phyloP scores from a whole-genome alignment of 2,113 vertebrate species.

The Ciconia maguari region DNA sequence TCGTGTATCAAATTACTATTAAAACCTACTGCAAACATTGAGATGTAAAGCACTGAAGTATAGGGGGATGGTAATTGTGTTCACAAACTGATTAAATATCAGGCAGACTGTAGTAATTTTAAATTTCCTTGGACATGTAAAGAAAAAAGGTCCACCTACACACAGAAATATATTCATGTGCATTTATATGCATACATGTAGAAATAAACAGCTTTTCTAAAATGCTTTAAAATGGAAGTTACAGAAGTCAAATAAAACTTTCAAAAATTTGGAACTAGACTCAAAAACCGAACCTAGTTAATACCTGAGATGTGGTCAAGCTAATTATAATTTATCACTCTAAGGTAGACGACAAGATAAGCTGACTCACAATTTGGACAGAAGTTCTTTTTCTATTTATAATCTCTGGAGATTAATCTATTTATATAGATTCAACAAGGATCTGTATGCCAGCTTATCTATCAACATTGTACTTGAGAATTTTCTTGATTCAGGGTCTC shows the following conservation, averaged over 20 bases:
- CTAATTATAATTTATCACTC: neutral
- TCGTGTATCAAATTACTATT: neutral
- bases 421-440: neutral
- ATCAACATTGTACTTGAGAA: neutral
- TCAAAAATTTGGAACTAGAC: neutral
- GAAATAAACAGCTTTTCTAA: neutral
- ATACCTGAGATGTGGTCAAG: neutral
- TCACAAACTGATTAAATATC: neutral
- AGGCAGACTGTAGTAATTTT: neutral
- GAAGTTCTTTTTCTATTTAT: neutral
- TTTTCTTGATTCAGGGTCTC: neutral
- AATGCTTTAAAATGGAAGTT: neutral
- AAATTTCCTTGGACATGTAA: neutral
- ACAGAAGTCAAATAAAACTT: neutral
- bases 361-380: neutral
- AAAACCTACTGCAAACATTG: neutral
- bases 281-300: neutral
- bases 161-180: neutral
- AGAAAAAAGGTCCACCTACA: neutral
- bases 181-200: neutral
- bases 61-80: neutral
- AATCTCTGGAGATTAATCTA: neutral
- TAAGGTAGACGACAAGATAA: neutral
- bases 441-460: neutral
- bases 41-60: neutral